Conservation (phyloP, 2,888 invertebrate species). For the Leptopilina myrica region DNA sequence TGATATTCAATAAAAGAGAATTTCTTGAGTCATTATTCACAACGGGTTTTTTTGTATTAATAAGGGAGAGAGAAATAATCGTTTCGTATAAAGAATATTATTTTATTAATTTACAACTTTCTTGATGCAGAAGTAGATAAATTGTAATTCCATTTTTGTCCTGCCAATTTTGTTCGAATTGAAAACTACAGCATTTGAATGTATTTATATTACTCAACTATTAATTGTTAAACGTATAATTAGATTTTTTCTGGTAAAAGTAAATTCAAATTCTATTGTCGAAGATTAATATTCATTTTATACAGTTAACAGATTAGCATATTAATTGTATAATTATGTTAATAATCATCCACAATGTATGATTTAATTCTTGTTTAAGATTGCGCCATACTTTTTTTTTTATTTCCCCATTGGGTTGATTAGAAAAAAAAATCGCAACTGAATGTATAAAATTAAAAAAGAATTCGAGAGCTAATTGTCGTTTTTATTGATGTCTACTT, state of each 20-base stretch:
- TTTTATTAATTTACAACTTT: too few species aligned
- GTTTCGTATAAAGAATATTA: too few species aligned
- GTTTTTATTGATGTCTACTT: conserved; percentile 29
- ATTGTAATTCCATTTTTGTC: too few species aligned
- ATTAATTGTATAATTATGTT: conserved; percentile 10
- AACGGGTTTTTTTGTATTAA: background rate
- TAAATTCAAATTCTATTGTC: background rate
- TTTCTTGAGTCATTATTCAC: background rate
- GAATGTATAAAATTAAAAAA: background rate
- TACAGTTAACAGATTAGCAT: background rate
- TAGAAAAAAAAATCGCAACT: background rate
- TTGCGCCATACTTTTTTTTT: background rate
- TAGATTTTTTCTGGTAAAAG: too few species aligned
- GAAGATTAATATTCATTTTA: background rate
- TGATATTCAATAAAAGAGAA: background rate
- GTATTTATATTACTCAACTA: too few species aligned
- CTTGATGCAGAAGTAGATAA: too few species aligned
- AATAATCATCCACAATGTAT: background rate
- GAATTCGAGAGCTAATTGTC: background rate
- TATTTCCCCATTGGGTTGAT: background rate
- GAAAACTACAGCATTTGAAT: too few species aligned
- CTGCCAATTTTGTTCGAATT: too few species aligned
- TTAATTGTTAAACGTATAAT: too few species aligned
- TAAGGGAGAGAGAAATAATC: too few species aligned
- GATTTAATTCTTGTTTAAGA: background rate